Evolutionary conservation across 64 coral and sea anemone species (phyloP).

Genomic region (Acropora tenuis): DNA sequence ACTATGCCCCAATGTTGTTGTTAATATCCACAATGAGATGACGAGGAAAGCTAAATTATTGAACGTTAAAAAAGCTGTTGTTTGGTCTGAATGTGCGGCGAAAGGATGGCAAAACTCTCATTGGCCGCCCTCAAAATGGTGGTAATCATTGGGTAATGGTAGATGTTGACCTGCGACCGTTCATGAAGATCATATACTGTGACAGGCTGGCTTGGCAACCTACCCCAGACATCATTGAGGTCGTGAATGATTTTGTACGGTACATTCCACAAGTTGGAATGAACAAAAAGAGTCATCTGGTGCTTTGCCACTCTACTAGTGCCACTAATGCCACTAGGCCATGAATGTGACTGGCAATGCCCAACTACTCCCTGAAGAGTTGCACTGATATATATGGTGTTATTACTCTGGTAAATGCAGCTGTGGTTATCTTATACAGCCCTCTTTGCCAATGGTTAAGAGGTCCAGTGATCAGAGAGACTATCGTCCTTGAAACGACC

Average conservation of each 20-base stretch:
- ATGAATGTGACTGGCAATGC: conserved; percentile 29
- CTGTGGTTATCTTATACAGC: too few species aligned
- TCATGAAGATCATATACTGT: conserved; percentile 31
- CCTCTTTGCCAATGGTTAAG: too few species aligned
- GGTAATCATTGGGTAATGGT: conserved; percentile 32
- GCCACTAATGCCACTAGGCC: background rate
- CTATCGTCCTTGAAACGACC: too few species aligned
- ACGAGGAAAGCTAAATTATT: too few species aligned
- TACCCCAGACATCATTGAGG: conserved; percentile 6
- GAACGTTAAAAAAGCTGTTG: too few species aligned
- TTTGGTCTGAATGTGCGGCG: too few species aligned
- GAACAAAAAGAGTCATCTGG: background rate
- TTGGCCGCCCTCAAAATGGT: background rate
- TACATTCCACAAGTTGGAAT: conserved; percentile 32
- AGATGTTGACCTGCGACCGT: conserved; percentile 38
- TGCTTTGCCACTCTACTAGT: too few species aligned
- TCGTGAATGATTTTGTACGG: conserved; percentile 12
- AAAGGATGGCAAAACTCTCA: background rate
- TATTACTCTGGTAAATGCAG: background rate
- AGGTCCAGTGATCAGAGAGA: too few species aligned
- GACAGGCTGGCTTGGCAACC: conserved; percentile 43
- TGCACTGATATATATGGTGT: conserved; percentile 28
- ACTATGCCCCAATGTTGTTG: too few species aligned
- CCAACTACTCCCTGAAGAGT: conserved; percentile 24
- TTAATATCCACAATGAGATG: too few species aligned